Base-by-base conservation (phyloP, 2,113 vertebrate genomes). In the Bos javanicus region DNA sequence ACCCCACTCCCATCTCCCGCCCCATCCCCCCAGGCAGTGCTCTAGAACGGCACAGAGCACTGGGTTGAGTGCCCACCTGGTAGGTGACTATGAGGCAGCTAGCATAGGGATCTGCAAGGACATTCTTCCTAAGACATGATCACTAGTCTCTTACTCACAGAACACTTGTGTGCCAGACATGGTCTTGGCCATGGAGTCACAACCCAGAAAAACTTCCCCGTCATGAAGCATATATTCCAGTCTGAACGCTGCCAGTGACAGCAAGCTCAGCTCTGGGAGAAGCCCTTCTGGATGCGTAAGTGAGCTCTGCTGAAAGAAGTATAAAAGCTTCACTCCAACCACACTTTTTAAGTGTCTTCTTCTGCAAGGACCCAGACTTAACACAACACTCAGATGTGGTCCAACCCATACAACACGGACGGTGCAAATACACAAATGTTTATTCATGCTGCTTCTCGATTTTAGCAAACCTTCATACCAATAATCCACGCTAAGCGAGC, bases 1-100 rank as follows among this genome's bases (percentile, higher is more conserved):
- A 71, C 0, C n/a, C 5, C n/a, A 1, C 2, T 39, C 19, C 67
- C 0, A 0, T 71, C n/a, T 39, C 19, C n/a, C 5, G 0, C n/a
- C n/a, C 67, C n/a, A 71, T 6, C 19, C n/a, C 19, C 23, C 19
- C n/a, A 74, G 6, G 67, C n/a, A 39, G 67, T 39, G n/a, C n/a
- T 74, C 19, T 6, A 74, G n/a, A 74, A 74, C 0, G 19, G 19
- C 67, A n/a, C 7, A 39, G 9, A 23, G 19, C 5, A 39, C 11
- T 74, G 67, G 67, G 36, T 23, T 39, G 67, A 74, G 36, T 25
- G 67, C 67, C 36, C 36, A 12, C n/a, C 21, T 39, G 36, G 21
- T 11, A 23, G n/a, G 19, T 39, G 21, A 15, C 4, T 30, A 0
- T 0, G 23, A 30, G 21, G 17, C n/a, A 17, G 6, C 56, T 6